Evolutionary conservation across 2,113 vertebrate species (phyloP).

Genomic region (Crotalus horridus): DNA sequence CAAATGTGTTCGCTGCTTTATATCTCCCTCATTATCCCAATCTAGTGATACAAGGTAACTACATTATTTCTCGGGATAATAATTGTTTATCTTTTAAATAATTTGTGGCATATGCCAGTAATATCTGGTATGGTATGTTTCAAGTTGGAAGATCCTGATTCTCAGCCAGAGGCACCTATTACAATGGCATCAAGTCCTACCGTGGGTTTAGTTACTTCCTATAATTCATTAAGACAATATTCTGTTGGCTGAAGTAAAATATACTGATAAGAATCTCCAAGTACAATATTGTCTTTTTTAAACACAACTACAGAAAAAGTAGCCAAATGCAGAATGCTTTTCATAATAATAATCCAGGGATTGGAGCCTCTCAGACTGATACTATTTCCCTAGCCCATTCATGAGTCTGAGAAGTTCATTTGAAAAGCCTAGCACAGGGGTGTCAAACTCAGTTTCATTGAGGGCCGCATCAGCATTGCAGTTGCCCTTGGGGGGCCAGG

Average conservation of each 20-base stretch:
- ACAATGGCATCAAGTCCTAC: conserved; percentile 14
- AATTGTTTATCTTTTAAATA: conserved; percentile 47
- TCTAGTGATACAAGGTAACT: conserved; percentile 42
- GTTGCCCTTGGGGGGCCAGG: too few species aligned
- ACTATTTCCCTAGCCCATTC: conserved; percentile 35
- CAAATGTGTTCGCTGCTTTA: conserved; percentile 35
- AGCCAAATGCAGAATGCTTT: conserved; percentile 16
- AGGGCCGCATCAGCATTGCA: too few species aligned
- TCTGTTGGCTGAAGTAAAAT: background rate
- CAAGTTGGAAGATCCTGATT: background rate
- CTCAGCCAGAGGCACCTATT: conserved; percentile 2
- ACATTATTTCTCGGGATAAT: conserved; percentile 43
- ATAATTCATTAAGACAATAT: conserved; percentile 23
- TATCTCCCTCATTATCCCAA: conserved; percentile 34
- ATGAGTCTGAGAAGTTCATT: conserved; percentile 36
- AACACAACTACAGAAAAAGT: conserved; percentile 10
- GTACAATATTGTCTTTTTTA: conserved; percentile 16
- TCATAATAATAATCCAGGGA: conserved; percentile 36
- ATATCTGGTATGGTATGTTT: conserved; percentile 37
- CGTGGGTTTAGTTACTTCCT: background rate
- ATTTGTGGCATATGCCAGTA: conserved; percentile 32
- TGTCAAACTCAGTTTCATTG: too few species aligned
- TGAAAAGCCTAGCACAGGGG: conserved; percentile 20
- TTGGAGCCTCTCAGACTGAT: conserved; percentile 28
- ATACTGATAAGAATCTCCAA: conserved; percentile 10